Base-by-base conservation (phyloP, 2,113 vertebrate species). In the Myotis davidii region DNA sequence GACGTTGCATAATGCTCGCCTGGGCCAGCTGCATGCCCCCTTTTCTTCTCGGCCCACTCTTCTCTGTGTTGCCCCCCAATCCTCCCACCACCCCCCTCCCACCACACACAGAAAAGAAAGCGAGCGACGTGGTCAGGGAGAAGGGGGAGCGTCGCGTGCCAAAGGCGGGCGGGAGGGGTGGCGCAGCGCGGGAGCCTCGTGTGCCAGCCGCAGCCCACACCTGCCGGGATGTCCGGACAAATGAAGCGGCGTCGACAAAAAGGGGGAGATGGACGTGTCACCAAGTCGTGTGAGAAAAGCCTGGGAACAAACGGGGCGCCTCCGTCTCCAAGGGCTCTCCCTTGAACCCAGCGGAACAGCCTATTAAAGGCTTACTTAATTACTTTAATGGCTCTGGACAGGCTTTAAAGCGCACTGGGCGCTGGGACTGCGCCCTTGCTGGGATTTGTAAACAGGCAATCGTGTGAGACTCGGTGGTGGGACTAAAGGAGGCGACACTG, bases 281-380 rank as follows among this genome's bases (percentile, higher is more conserved):
- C 98, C 99, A 99, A 99, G 99, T 99, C 99, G 99, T 99, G 99
- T 99, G 99, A 99, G 99, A 99, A 99, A 98, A 99, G 99, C 98
- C 98, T 98, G 99, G 98, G 99, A 99, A 99, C 99, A 99, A 99
- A 99, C 98, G 98, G 98, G 99, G 98, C 98, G 98, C 99, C 99
- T 99, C 98, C 97, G 98, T 99, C 99, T 99, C 99, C 99, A 99
- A 99, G 99, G 98, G 99, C 98, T 99, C 99, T 99, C 99, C 99
- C 99, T 99, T 99, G 99, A 99, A 99, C 99, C 99, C 98, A 99
- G 99, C 99, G 99, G 99, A 99, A 99, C 99, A 99, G 99, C 99
- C 99, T 99, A 99, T 99, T 99, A 99, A 99, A 99, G 99, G 99
- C 99, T 99, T 99, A 99, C 99, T 99, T 99, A 99, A 99, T 99